phyloP scores from a whole-genome alignment of 2,113 vertebrate genomes.

The Hypanus sabinus region DNA sequence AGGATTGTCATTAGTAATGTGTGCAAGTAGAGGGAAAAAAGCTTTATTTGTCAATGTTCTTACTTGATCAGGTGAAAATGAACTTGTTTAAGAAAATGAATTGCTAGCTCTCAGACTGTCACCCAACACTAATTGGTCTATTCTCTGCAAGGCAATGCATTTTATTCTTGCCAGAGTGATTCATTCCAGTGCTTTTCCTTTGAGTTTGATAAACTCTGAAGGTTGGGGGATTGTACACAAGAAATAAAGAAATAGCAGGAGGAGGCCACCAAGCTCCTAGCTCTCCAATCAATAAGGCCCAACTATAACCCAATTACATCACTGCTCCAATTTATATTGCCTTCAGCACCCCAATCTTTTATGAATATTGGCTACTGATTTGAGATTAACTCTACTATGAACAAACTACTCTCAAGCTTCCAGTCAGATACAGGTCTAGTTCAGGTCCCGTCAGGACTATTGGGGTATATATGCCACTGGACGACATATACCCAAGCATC shows the following conservation, averaged over 20 bases:
- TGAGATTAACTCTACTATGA: too few species aligned
- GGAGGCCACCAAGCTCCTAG: too few species aligned
- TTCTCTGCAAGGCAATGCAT: not conserved
- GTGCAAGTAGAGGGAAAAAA: not conserved
- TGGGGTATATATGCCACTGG: too few species aligned
- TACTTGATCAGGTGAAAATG: not conserved
- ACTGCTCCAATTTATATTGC: too few species aligned
- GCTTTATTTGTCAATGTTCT: not conserved
- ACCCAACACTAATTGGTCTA: not conserved
- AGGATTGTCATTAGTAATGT: not conserved
- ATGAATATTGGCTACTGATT: too few species aligned
- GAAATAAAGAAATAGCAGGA: not conserved
- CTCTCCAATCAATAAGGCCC: too few species aligned
- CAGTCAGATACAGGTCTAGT: too few species aligned
- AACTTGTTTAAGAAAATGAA: conserved; percentile 18
- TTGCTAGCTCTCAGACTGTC: not conserved
- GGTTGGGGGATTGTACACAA: not conserved
- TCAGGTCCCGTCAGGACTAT: too few species aligned
- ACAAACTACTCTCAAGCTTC: too few species aligned
- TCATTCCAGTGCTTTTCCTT: not conserved
- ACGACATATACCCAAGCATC: too few species aligned
- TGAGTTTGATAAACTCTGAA: not conserved
- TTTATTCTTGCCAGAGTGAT: not conserved
- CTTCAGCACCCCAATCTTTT: too few species aligned
- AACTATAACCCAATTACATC: too few species aligned